A percentile compares a stretch with the other conserved stretches of the same genome.
These are phyloP conservation scores for Vesta saturnalis DNA, from an alignment of 2,888 invertebrate species.

Conservation along the genomic window DNA sequence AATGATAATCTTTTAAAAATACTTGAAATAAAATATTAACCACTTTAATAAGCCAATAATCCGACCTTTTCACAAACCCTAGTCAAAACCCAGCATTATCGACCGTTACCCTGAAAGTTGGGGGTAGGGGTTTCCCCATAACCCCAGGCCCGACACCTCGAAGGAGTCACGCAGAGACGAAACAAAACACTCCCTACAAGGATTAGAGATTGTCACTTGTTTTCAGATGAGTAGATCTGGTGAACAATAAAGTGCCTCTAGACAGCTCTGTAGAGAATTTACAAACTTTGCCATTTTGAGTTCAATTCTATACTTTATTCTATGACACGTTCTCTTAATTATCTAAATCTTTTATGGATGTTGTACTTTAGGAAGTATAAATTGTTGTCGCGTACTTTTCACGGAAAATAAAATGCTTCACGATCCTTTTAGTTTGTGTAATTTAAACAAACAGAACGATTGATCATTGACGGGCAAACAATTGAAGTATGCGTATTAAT, in stretches of 20 bases:
- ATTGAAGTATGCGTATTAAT: too few species aligned
- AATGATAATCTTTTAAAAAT: slow-evolving; percentile 16
- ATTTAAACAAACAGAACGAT: slow-evolving; percentile 22
- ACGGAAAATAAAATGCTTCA: slow-evolving; percentile 32
- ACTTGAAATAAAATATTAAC: slow-evolving; percentile 39
- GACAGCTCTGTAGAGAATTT: slow-evolving; percentile 50
- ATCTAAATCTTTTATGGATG: slow-evolving; percentile 39
- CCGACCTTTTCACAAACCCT: slow-evolving; percentile 54
- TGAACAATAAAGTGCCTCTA: slow-evolving; percentile 54
- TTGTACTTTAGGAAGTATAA: slow-evolving; percentile 36
- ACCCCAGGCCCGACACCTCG: slow-evolving; percentile 52
- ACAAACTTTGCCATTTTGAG: slow-evolving; percentile 53
- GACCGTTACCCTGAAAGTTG: slow-evolving; percentile 47
- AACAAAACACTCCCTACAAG: slow-evolving; percentile 57
- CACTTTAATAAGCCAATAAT: slow-evolving; percentile 56
- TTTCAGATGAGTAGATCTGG: slow-evolving; percentile 56
- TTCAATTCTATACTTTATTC: slow-evolving; percentile 39
- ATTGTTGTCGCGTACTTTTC: slow-evolving; percentile 33
- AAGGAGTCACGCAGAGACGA: slow-evolving; percentile 56
- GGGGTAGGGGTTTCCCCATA: slow-evolving; percentile 41
- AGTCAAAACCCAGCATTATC: slow-evolving; percentile 56
- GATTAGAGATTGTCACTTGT: slow-evolving; percentile 57
- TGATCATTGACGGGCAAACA: slow-evolving; percentile 19
- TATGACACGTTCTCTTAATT: slow-evolving; percentile 40
- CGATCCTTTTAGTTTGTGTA: slow-evolving; percentile 10